Evolutionary conservation across 2,113 vertebrate species (phyloP), one percentile per base, ranked within the genome.

Genomic region (Epinephelus fuscoguttatus): DNA sequence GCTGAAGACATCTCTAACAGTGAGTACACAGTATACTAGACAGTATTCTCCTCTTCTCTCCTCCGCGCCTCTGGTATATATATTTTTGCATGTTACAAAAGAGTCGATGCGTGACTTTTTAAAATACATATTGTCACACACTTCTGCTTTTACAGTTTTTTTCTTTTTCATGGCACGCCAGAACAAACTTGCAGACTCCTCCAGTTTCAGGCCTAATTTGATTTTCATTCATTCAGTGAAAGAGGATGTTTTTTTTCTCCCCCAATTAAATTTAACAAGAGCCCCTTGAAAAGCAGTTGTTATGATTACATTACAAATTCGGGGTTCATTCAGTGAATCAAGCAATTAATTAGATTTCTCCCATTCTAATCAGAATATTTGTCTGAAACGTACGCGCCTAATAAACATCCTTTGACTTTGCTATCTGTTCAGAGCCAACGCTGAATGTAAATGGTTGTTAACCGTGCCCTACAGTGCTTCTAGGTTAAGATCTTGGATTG

Each of bases 1-100:
- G 96, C 90, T 98, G 97, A 98, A 95, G 92, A 86, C 92, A 23
- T 85, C 95, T 94, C 93, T 95, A 94, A 91, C 95, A 96, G 97
- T 98, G 93, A 98, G 97, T 96, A 84, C 69, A 53, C 33, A 18
- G 6, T 23, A 1, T 2, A 62, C 50, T 52, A 12, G 56, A 71
- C n/a, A 45, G 30, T 14, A 49, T 78, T 56, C 18, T 75, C 23
- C 3, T 66, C 49, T 78, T 10, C 75, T 42, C 56, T 33, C 37
- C 63, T 50, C 40, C 0, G 6, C 78, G 57, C 70, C 62, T 60
- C 42, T 52, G 42, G 55, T 74, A 19, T 67, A 64, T 84, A 45
- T 45, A 45, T 45, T 61, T 64, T 68, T 70, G 62, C 13, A 18
- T 64, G 70, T 70, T 64, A 59, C 70, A 82, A 76, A 85, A 75